Evolutionary conservation across 1,140 invertebrate genomes (phyloP).

Genomic region (Pseudomyrmex cubaensis): DNA sequence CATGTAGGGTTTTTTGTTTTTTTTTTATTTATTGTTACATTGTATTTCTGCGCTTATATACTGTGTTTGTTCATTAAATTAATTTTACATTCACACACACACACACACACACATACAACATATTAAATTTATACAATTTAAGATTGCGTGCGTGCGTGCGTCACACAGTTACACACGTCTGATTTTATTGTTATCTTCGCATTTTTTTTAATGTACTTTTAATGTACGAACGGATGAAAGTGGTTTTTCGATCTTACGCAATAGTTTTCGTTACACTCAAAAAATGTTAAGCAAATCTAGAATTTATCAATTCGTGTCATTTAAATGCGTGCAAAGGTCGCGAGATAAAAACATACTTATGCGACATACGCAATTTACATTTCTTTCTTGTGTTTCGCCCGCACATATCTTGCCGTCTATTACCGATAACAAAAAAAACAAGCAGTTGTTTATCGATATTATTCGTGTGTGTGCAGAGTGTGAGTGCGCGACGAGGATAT

Average conservation of each 20-base stretch:
- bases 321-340: neutral
- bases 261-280: too few relatives aligned
- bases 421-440: neutral
- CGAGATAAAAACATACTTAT: neutral
- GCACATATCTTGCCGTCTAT: neutral
- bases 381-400: neutral
- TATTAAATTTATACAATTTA: too few relatives aligned
- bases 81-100: too few relatives aligned
- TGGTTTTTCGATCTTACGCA: too few relatives aligned
- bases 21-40: neutral
- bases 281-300: neutral
- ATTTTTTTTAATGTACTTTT: too few relatives aligned
- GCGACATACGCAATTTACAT: neutral
- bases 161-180: too few relatives aligned
- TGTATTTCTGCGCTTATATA: neutral
- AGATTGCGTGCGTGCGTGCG: too few relatives aligned
- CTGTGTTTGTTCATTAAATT: neutral
- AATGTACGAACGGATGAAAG: too few relatives aligned
- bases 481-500: conserved; percentile 25
- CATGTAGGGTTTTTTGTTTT: neutral
- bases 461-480: conserved; percentile 9
- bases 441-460: neutral
- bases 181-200: too few relatives aligned
- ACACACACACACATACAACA: too few relatives aligned
- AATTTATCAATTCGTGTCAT: neutral